phyloP scores from a whole-genome alignment of 2,888 invertebrate species.

The Scaptomyza parva region DNA sequence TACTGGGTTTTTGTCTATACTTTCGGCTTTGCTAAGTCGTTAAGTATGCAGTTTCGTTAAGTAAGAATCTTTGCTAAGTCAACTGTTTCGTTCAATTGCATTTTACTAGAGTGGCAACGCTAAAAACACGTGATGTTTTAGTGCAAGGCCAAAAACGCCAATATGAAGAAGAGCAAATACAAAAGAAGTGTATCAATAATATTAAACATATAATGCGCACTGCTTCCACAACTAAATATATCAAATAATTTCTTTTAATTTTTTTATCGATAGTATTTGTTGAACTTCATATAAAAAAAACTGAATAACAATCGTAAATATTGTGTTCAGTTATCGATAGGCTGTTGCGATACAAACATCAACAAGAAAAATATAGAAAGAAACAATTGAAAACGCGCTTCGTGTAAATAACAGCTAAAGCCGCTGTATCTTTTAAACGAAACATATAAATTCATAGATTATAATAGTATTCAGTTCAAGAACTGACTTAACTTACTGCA shows the following conservation, averaged over 20 bases:
- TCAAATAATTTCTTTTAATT: background rate
- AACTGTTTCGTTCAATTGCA: slow-evolving; percentile 4
- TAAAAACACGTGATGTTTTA: slow-evolving; percentile 43
- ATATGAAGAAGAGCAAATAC: background rate
- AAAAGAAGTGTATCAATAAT: background rate
- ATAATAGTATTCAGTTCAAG: slow-evolving; percentile 7
- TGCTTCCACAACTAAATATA: background rate
- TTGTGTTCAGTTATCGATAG: slow-evolving; percentile 30
- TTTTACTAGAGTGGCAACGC: slow-evolving; percentile 33
- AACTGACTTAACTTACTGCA: slow-evolving; percentile 20
- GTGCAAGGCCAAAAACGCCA: slow-evolving; percentile 4
- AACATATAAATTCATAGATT: background rate
- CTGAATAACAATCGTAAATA: slow-evolving; percentile 2
- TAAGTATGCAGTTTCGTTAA: background rate
- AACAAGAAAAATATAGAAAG: slow-evolving; percentile 33
- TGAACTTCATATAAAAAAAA: background rate
- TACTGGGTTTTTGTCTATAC: slow-evolving; percentile 10
- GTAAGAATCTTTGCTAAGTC: slow-evolving; percentile 1
- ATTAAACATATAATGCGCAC: background rate
- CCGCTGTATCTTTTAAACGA: slow-evolving; percentile 5
- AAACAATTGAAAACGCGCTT: slow-evolving; percentile 28
- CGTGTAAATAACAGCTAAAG: slow-evolving; percentile 16
- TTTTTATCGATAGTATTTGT: slow-evolving; percentile 16
- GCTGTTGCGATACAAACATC: slow-evolving; percentile 28
- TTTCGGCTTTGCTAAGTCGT: background rate